These are phyloP conservation scores for Calyptomena viridis DNA, from an alignment of 2,113 vertebrate species.

Conservation along the genomic window DNA sequence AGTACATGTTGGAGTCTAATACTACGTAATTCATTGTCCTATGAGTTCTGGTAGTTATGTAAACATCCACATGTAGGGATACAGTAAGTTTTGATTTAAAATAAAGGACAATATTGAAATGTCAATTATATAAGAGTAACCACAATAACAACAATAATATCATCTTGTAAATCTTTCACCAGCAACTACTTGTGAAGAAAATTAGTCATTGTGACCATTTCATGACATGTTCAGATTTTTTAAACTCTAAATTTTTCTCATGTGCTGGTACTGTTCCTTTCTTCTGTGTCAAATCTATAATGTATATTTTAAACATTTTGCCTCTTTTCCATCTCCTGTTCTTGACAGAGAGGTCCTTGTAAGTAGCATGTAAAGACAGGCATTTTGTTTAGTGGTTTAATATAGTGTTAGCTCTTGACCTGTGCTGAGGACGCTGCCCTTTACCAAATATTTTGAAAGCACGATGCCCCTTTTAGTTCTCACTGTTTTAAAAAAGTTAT, in stretches of 20 bases:
- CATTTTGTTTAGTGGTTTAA: not conserved
- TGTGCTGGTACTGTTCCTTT: not conserved
- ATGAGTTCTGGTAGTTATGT: not conserved
- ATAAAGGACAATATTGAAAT: not conserved
- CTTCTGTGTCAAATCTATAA: not conserved
- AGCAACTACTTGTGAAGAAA: not conserved
- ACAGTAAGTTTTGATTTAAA: not conserved
- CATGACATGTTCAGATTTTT: not conserved
- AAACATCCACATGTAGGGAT: not conserved
- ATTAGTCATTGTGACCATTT: not conserved
- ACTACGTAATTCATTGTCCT: not conserved
- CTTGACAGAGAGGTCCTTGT: not conserved
- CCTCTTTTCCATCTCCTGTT: not conserved
- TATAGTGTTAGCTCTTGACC: not conserved
- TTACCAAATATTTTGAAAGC: not conserved
- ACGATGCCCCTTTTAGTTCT: not conserved
- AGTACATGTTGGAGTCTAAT: not conserved
- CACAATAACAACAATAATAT: not conserved
- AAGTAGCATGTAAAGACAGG: not conserved
- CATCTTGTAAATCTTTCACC: not conserved
- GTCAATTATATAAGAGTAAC: not conserved
- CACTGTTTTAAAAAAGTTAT: not conserved
- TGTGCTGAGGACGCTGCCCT: not conserved
- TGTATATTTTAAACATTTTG: fast-evolving
- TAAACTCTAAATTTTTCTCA: not conserved